Evolutionary conservation across 2,113 vertebrate genomes (phyloP).

Genomic region (Scalopus aquaticus): DNA sequence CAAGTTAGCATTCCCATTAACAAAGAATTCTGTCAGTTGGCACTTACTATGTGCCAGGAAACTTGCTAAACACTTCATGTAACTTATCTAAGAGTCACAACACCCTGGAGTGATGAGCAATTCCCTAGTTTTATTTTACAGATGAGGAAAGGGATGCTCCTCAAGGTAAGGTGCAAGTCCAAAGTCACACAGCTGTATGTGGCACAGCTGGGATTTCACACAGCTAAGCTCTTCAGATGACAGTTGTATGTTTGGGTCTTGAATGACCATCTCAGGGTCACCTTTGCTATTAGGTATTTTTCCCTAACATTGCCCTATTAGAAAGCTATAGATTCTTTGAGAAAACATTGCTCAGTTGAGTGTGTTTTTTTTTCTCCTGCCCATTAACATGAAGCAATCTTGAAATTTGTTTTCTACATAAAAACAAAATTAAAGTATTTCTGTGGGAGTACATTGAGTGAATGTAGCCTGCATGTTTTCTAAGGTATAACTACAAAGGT

Average conservation of each 20-base stretch:
- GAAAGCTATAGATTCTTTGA: too few relatives aligned
- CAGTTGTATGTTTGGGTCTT: neutral
- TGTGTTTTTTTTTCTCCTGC: neutral
- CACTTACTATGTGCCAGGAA: neutral
- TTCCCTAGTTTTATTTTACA: neutral
- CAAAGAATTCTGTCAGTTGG: neutral
- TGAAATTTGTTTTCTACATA: neutral
- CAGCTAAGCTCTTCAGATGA: slow-evolving; percentile 16
- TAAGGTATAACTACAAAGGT: neutral
- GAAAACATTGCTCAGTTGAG: neutral
- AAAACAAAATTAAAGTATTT: neutral
- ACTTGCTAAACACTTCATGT: neutral
- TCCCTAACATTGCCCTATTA: neutral
- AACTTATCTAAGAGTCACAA: neutral
- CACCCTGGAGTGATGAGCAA: neutral
- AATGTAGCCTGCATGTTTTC: neutral
- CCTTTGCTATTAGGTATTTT: slow-evolving; percentile 12
- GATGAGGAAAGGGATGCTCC: neutral
- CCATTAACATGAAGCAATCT: neutral
- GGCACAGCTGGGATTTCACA: neutral
- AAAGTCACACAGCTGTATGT: neutral
- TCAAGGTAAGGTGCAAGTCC: neutral
- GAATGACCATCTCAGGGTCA: neutral
- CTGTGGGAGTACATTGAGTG: neutral
- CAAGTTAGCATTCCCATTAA: neutral